Evolutionary conservation across 2,888 invertebrate genomes (phyloP).

Genomic region (Pegoplata infirma): DNA sequence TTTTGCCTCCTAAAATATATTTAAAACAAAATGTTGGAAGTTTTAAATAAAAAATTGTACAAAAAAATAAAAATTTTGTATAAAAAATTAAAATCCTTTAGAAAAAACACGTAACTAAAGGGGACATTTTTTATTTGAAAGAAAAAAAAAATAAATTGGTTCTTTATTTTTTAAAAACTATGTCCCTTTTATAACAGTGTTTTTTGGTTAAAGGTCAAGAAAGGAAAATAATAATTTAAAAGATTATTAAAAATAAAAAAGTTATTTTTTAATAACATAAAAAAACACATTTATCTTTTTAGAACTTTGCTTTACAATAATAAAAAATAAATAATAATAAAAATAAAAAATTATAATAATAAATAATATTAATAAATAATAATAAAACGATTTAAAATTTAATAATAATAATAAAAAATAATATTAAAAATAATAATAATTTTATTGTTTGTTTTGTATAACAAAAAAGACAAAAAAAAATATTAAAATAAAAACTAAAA

Average conservation of each 20-base stretch:
- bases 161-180: constrained; percentile 19
- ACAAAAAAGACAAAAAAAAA: constrained; percentile 28
- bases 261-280: constrained; percentile 28
- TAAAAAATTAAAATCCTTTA: neutral
- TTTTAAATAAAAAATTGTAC: constrained; percentile 16
- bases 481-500: constrained; percentile 24
- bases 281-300: constrained; percentile 17
- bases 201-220: neutral
- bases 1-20: constrained; percentile 40
- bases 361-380: constrained; percentile 50
- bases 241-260: constrained; percentile 5
- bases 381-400: constrained; percentile 25
- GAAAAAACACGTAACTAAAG: constrained; percentile 33
- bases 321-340: constrained; percentile 5
- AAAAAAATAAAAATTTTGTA: constrained; percentile 10
- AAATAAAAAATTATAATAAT: constrained; percentile 9
- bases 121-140: neutral
- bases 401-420: constrained; percentile 30
- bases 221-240: too few relatives aligned
- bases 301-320: constrained; percentile 39
- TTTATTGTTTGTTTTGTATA: constrained; percentile 54
- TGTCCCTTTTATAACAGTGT: constrained; percentile 27
- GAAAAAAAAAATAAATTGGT: neutral
- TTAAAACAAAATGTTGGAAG: constrained; percentile 16
- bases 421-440: constrained; percentile 52